Conservation (phyloP, 2,888 invertebrate genomes). For the Drosophila formosana region DNA sequence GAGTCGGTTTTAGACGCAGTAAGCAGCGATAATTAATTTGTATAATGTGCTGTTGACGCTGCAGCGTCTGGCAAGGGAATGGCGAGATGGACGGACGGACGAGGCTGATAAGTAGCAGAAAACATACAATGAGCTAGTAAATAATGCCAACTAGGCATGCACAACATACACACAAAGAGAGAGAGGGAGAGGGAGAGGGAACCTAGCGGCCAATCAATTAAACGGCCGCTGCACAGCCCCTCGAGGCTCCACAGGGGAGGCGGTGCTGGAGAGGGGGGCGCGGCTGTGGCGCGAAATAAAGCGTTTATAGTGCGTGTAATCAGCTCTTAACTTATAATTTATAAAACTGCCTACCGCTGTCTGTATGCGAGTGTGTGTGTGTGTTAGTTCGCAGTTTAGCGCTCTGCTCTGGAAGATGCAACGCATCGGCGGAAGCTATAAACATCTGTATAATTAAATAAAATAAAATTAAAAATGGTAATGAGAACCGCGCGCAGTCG, state of each 20-base stretch:
- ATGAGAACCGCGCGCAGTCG: conserved; percentile 47
- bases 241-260: not conserved
- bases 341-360: conserved; percentile 49
- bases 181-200: not conserved
- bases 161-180: not conserved
- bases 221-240: conserved; percentile 35
- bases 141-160: conserved; percentile 53
- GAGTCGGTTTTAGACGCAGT: conserved; percentile 2
- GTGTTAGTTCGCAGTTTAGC: conserved; percentile 74
- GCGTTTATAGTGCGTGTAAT: conserved; percentile 80
- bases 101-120: conserved; percentile 59
- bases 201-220: conserved; percentile 70
- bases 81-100: not conserved
- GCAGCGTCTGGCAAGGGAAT: conserved; percentile 25
- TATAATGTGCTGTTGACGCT: conserved; percentile 70
- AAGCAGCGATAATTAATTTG: conserved; percentile 67
- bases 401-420: conserved; percentile 52
- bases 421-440: conserved; percentile 80
- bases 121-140: conserved; percentile 62
- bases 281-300: conserved; percentile 64
- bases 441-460: conserved; percentile 81
- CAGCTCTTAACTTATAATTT: conserved; percentile 80
- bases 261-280: not conserved
- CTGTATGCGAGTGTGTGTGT: conserved; percentile 25
- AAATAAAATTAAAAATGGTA: conserved; percentile 81